Conservation (phyloP, 2,888 invertebrate genomes). For the Drosophila anomalata region DNA sequence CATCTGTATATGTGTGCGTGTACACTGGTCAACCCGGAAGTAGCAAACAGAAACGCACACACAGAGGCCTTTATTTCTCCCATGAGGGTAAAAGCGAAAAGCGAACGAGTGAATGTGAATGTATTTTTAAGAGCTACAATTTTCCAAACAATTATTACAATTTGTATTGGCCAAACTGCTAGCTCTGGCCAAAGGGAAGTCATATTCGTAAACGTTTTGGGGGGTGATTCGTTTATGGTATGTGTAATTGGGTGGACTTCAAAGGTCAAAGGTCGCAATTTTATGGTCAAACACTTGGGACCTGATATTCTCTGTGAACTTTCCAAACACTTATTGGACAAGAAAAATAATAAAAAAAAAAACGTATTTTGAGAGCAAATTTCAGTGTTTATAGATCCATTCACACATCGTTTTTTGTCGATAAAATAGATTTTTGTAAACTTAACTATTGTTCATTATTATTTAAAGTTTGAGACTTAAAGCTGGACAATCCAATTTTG, state of each 20-base stretch:
- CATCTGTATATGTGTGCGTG: constrained; percentile 13
- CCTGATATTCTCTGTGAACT: neutral
- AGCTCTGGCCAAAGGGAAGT: constrained; percentile 22
- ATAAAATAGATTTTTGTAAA: neutral
- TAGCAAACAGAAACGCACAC: constrained; percentile 24
- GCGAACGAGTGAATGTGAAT: constrained; percentile 53
- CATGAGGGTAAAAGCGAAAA: constrained; percentile 27
- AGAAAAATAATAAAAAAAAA: neutral
- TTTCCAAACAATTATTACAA: constrained; percentile 74
- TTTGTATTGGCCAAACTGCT: constrained; percentile 57
- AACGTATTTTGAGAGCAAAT: neutral
- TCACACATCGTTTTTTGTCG: neutral
- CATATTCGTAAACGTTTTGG: constrained; percentile 2
- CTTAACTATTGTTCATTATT: neutral
- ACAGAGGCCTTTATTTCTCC: constrained; percentile 49
- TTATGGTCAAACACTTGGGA: constrained; percentile 13
- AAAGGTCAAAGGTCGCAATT: constrained; percentile 42
- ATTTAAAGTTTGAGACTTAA: no score
- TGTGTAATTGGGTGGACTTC: constrained; percentile 34
- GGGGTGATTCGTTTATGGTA: constrained; percentile 6
- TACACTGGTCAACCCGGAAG: constrained; percentile 37
- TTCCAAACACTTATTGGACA: constrained; percentile 1
- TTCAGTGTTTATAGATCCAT: neutral
- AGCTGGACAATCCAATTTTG: no score
- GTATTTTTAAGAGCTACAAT: constrained; percentile 72